phyloP scores from a whole-genome alignment of 2,888 invertebrate genomes.

The Laspeyria flexula region DNA sequence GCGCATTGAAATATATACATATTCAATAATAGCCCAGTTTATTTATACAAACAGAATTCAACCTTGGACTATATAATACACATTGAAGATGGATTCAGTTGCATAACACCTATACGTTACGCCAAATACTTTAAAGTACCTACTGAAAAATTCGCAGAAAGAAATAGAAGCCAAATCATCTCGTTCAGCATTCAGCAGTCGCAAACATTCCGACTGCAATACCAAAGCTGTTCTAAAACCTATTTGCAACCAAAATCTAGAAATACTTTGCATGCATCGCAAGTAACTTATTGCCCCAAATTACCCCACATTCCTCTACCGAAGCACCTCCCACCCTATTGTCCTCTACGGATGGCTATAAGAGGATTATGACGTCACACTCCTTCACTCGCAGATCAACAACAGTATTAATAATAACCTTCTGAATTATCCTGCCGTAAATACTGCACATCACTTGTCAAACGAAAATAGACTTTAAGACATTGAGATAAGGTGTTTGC shows the following conservation, averaged over 20 bases:
- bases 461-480: background rate
- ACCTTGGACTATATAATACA: background rate
- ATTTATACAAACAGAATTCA: background rate
- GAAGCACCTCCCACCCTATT: background rate
- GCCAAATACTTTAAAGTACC: no score
- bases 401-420: slow-evolving; percentile 34
- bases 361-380: slow-evolving; percentile 14
- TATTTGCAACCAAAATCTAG: no score
- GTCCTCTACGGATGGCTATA: background rate
- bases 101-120: no score
- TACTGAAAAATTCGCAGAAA: no score
- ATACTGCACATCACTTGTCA: slow-evolving; percentile 4
- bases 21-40: background rate
- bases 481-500: background rate
- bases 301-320: background rate
- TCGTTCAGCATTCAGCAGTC: no score
- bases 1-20: background rate
- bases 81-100: no score
- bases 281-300: no score
- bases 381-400: slow-evolving; percentile 24
- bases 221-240: no score
- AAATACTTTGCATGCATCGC: no score
- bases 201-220: no score
- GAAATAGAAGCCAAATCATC: no score
- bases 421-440: slow-evolving; percentile 17